Conservation (phyloP, 2,113 vertebrate species). For the Sminthopsis crassicaudata region DNA sequence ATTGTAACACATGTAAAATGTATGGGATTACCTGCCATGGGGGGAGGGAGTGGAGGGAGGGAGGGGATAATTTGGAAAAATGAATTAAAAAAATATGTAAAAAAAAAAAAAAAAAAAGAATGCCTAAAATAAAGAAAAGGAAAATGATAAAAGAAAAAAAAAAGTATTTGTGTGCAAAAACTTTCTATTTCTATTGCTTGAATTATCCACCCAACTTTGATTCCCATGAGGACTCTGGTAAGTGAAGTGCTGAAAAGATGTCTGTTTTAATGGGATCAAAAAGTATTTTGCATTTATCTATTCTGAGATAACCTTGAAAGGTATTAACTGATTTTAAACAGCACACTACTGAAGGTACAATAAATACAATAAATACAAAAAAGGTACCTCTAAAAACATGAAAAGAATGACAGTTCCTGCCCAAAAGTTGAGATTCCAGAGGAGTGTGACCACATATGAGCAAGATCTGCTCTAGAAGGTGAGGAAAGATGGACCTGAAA, state of each 20-base stretch:
- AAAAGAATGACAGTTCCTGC: background rate
- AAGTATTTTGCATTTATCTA: background rate
- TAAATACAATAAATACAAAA: too few species aligned
- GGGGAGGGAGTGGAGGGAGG: too few species aligned
- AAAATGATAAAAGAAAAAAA: too few species aligned
- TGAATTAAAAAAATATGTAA: too few species aligned
- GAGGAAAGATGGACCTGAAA: background rate
- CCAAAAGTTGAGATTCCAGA: background rate
- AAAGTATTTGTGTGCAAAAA: background rate
- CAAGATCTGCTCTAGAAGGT: background rate
- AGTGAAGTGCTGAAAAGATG: background rate
- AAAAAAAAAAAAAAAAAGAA: too few species aligned
- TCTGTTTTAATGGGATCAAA: background rate
- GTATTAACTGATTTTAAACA: conserved; percentile 34
- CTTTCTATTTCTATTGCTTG: background rate
- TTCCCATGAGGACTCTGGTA: background rate
- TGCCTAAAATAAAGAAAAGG: too few species aligned
- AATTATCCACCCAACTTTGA: background rate
- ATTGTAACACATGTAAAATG: too few species aligned
- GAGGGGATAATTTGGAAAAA: too few species aligned
- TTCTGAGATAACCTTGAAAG: background rate
- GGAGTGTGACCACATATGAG: background rate
- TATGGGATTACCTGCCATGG: too few species aligned
- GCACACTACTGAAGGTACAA: background rate
- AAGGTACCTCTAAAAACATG: background rate